These are phyloP conservation scores for Euplagia quadripunctaria DNA, from an alignment of 2,888 invertebrate species.

Conservation along the genomic window DNA sequence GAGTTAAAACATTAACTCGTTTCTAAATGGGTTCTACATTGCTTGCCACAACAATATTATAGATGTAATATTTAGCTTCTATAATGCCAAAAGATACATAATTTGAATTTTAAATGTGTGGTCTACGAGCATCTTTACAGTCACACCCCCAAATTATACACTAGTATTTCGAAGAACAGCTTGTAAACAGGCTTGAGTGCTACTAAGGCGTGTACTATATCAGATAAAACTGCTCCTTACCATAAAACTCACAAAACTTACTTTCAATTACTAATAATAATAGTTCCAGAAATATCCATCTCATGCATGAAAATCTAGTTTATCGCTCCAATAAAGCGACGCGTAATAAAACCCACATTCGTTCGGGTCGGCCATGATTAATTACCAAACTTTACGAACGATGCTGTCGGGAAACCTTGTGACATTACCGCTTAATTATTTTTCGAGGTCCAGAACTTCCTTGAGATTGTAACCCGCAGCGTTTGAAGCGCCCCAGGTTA, in stretches of 20 bases:
- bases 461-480: conserved; percentile 44
- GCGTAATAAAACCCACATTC: conserved; percentile 53
- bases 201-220: neutral
- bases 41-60: no score
- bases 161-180: no score
- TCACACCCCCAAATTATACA: no score
- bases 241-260: conserved; percentile 9
- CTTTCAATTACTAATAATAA: conserved; percentile 9
- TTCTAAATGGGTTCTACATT: no score
- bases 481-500: conserved; percentile 34
- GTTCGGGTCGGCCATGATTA: conserved; percentile 52
- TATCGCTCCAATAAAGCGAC: conserved; percentile 54
- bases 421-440: conserved; percentile 50
- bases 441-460: conserved; percentile 42
- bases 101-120: no score
- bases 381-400: conserved; percentile 58
- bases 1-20: no score
- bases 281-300: conserved; percentile 19
- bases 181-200: neutral
- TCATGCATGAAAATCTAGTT: conserved; percentile 33
- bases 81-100: no score
- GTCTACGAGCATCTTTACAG: no score
- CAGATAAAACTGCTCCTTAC: neutral
- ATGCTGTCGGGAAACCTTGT: conserved; percentile 43
- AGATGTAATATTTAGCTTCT: no score